Evolutionary conservation across 2,888 invertebrate genomes (phyloP).

Genomic region (Tholera decimalis): DNA sequence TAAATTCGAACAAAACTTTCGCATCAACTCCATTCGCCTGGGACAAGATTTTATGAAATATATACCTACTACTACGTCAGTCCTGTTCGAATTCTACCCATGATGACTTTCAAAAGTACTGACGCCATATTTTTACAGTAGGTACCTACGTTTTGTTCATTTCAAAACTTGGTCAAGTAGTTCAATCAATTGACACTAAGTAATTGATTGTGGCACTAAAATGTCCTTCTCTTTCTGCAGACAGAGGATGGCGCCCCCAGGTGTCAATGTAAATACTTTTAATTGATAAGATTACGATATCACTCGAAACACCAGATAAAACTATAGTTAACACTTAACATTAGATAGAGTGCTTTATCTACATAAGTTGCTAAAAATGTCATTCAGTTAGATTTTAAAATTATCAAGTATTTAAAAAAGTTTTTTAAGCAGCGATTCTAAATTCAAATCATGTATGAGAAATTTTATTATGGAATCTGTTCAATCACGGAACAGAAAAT

Average conservation of each 20-base stretch:
- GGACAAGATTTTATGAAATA: too few relatives aligned
- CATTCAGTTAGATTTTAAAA: not conserved
- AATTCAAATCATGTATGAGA: too few relatives aligned
- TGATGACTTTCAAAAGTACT: too few relatives aligned
- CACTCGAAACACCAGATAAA: slow-evolving; percentile 16
- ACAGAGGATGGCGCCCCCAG: slow-evolving; percentile 15
- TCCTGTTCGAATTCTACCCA: too few relatives aligned
- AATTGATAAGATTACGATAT: slow-evolving; percentile 36
- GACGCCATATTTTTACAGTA: too few relatives aligned
- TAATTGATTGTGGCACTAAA: not conserved
- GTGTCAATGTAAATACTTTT: slow-evolving; percentile 16
- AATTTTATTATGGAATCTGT: too few relatives aligned
- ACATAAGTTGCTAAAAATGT: not conserved
- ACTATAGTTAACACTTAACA: not conserved
- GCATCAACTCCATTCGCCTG: too few relatives aligned
- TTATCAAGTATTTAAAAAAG: not conserved
- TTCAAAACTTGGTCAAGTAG: not conserved
- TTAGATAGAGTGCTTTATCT: slow-evolving; percentile 3
- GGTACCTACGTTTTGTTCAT: too few relatives aligned
- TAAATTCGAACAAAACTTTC: too few relatives aligned
- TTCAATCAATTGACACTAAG: not conserved
- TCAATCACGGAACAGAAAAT: too few relatives aligned
- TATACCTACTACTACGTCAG: too few relatives aligned
- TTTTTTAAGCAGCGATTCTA: not conserved
- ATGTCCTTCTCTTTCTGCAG: not conserved